phyloP scores from a whole-genome alignment of 2,797 vertebrate species.

The Chanos chanos region DNA sequence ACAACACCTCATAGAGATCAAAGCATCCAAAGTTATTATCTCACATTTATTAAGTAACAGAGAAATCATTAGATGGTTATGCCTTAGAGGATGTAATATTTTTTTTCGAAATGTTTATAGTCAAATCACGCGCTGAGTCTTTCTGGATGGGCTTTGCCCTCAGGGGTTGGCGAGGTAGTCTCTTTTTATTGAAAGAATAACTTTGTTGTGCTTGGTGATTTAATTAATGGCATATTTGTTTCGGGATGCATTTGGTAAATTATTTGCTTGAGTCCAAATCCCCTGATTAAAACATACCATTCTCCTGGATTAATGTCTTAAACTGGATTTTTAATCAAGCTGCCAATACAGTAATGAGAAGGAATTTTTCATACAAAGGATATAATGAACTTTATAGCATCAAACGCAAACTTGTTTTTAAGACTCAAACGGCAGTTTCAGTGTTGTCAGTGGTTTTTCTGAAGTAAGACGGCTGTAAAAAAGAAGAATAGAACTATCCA shows the following conservation, averaged over 20 bases:
- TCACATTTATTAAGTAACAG: no score
- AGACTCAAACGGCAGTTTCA: slow-evolving; percentile 7
- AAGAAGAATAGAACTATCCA: no score
- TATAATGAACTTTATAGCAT: slow-evolving; percentile 3
- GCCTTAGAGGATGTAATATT: no score
- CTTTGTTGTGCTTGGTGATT: background rate
- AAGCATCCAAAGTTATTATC: no score
- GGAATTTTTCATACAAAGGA: slow-evolving; percentile 24
- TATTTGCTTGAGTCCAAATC: slow-evolving; percentile 12
- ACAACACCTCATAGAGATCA: no score
- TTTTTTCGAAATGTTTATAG: no score
- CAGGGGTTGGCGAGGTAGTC: no score
- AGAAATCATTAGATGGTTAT: no score
- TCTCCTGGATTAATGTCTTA: slow-evolving; percentile 20
- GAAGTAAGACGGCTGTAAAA: no score
- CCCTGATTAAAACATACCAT: background rate
- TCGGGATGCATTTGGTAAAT: background rate
- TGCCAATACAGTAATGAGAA: slow-evolving; percentile 3
- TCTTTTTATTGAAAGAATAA: slow-evolving; percentile 1
- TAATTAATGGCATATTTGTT: slow-evolving; percentile 11
- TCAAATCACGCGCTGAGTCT: no score
- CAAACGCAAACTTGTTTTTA: slow-evolving; percentile 12
- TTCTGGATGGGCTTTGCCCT: no score
- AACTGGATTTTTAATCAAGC: slow-evolving; percentile 16
- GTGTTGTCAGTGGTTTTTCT: background rate